These are phyloP conservation scores for Anastrepha ludens DNA, from an alignment of 1,140 invertebrate species.

Conservation along the genomic window DNA sequence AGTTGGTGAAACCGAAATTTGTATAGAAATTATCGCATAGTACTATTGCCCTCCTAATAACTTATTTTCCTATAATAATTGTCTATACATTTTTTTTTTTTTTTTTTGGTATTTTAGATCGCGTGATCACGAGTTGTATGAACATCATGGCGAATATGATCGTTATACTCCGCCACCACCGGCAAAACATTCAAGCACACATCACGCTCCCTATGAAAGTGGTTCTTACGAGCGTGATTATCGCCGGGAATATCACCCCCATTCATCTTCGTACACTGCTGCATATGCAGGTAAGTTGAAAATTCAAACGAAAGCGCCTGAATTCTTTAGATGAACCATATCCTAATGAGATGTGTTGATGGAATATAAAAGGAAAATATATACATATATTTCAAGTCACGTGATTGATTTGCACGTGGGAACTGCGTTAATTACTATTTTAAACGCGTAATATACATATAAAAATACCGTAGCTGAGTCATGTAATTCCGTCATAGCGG, in stretches of 20 bases:
- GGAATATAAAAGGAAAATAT: neutral
- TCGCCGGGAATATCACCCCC: constrained; percentile 71
- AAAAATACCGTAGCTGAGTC: constrained; percentile 50
- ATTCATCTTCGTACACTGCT: constrained; percentile 71
- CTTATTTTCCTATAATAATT: neutral
- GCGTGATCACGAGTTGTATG: constrained; percentile 70
- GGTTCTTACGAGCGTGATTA: constrained; percentile 72
- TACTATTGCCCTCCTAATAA: no score
- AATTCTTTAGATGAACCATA: constrained; percentile 2
- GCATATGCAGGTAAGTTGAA: constrained; percentile 70
- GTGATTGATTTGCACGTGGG: constrained; percentile 3
- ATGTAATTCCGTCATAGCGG: neutral
- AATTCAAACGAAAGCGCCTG: neutral
- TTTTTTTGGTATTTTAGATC: constrained; percentile 60
- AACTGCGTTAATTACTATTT: constrained; percentile 5
- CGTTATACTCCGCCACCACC: constrained; percentile 69
- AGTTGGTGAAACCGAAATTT: no score
- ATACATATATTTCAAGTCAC: neutral
- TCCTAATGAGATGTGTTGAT: neutral
- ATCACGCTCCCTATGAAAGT: constrained; percentile 68
- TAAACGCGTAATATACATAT: constrained; percentile 46
- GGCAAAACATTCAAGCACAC: constrained; percentile 67
- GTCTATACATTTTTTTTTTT: constrained; percentile 11
- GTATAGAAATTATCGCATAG: constrained; percentile 32
- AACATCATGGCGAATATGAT: constrained; percentile 71